Conservation (phyloP, 2,888 invertebrate genomes). For the Mythimna vitellina region DNA sequence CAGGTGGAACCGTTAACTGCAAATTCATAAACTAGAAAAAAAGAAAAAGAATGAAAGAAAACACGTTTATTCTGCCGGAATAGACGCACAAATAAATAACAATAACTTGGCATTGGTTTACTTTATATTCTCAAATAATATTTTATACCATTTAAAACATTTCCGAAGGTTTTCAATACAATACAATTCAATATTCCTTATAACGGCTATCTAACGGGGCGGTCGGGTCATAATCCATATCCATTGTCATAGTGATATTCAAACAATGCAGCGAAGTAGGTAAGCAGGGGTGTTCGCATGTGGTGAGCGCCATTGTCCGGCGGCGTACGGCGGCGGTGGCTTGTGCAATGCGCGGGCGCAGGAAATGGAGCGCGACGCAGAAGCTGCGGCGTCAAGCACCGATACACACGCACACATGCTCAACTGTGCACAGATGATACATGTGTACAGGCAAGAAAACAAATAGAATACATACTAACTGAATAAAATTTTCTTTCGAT, state of each 20-base stretch:
- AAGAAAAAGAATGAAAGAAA: too few relatives aligned
- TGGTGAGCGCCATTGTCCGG: constrained; percentile 64
- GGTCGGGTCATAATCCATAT: constrained; percentile 49
- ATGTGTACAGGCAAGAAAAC: constrained; percentile 6
- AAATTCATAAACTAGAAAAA: neutral
- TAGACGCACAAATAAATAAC: too few relatives aligned
- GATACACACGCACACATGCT: constrained; percentile 55
- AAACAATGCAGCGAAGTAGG: constrained; percentile 56
- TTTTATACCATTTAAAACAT: constrained; percentile 14
- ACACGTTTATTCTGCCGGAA: too few relatives aligned
- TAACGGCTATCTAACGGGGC: constrained; percentile 46
- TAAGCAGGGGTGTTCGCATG: constrained; percentile 57
- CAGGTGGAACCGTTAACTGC: too few relatives aligned
- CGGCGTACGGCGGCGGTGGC: constrained; percentile 22
- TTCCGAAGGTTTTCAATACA: constrained; percentile 40
- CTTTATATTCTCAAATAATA: constrained; percentile 5
- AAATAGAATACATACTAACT: neutral
- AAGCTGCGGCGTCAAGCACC: constrained; percentile 69
- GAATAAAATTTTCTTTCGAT: too few relatives aligned
- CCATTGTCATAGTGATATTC: constrained; percentile 59
- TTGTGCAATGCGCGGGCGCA: constrained; percentile 66
- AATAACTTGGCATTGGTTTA: too few relatives aligned
- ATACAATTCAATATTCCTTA: constrained; percentile 51
- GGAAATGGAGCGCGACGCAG: constrained; percentile 82
- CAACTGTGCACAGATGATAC: constrained; percentile 20